Evolutionary conservation across 2,888 invertebrate genomes (phyloP).

Genomic region (Rhamnusium bicolor): DNA sequence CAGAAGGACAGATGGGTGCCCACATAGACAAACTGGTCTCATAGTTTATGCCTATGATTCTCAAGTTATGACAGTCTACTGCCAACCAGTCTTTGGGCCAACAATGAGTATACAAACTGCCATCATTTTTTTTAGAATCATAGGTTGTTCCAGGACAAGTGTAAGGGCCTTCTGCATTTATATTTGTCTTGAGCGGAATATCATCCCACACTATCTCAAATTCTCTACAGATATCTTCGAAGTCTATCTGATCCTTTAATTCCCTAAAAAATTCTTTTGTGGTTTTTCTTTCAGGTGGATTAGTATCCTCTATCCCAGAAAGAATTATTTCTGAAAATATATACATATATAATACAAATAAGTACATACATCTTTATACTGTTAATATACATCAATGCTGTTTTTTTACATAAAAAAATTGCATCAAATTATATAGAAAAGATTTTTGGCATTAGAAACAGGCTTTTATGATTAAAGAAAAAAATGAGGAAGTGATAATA

Average conservation of each 20-base stretch:
- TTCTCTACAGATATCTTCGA: constrained; percentile 74
- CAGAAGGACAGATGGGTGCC: constrained; percentile 80
- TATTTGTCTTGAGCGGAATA: constrained; percentile 75
- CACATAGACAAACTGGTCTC: constrained; percentile 89
- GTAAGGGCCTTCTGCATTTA: constrained; percentile 58
- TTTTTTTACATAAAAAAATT: no score
- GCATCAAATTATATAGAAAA: no score
- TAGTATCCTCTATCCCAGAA: no score
- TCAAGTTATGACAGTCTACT: constrained; percentile 81
- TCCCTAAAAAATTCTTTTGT: constrained; percentile 71
- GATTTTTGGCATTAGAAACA: no score
- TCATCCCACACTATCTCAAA: constrained; percentile 79
- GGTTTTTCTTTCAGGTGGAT: constrained; percentile 35
- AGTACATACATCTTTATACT: no score
- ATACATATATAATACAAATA: no score
- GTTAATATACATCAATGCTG: no score
- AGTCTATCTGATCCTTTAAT: constrained; percentile 74
- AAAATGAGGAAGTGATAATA: no score
- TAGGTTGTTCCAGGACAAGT: constrained; percentile 49
- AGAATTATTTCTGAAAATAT: no score
- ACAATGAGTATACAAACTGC: constrained; percentile 78
- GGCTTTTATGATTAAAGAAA: no score
- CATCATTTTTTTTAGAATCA: constrained; percentile 37
- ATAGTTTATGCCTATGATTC: constrained; percentile 83
- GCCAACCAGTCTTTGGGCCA: constrained; percentile 98